phyloP scores from a whole-genome alignment of 2,888 invertebrate species.

The Dromius quadrimaculatus region DNA sequence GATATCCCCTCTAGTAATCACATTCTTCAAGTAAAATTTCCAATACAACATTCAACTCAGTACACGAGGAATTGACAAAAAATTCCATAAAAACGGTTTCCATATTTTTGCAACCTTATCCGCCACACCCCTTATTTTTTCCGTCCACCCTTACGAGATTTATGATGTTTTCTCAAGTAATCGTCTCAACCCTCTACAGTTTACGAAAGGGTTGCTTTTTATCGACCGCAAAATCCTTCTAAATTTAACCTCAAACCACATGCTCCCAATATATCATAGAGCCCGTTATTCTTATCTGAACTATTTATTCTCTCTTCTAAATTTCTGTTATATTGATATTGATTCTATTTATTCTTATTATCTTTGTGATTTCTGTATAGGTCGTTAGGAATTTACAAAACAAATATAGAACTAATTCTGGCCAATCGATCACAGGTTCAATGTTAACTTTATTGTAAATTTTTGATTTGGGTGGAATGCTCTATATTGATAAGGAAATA shows the following conservation, averaged over 20 bases:
- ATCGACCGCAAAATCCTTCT: constrained; percentile 22
- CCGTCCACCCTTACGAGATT: constrained; percentile 27
- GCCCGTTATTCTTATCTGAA: background rate
- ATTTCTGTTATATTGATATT: constrained; percentile 15
- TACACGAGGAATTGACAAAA: too few species aligned
- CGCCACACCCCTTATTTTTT: constrained; percentile 17
- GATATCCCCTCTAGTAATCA: too few species aligned
- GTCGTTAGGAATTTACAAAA: background rate
- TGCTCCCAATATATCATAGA: constrained; percentile 41
- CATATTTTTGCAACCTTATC: constrained; percentile 39
- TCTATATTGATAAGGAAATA: constrained; percentile 18
- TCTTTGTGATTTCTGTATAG: constrained; percentile 9
- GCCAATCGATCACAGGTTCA: constrained; percentile 27
- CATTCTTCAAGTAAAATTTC: too few species aligned
- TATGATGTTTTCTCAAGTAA: constrained; percentile 47
- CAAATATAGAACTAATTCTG: constrained; percentile 10
- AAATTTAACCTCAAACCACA: constrained; percentile 31
- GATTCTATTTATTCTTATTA: constrained; percentile 22
- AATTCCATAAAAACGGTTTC: constrained; percentile 23
- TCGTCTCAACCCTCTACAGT: constrained; percentile 29
- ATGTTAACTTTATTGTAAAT: constrained; percentile 33
- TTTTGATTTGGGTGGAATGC: constrained; percentile 4
- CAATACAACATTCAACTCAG: too few species aligned
- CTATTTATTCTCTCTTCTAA: constrained; percentile 16
- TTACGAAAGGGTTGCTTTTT: constrained; percentile 45